Conservation (phyloP, 2,888 invertebrate species). For the Doris montereyensis region DNA sequence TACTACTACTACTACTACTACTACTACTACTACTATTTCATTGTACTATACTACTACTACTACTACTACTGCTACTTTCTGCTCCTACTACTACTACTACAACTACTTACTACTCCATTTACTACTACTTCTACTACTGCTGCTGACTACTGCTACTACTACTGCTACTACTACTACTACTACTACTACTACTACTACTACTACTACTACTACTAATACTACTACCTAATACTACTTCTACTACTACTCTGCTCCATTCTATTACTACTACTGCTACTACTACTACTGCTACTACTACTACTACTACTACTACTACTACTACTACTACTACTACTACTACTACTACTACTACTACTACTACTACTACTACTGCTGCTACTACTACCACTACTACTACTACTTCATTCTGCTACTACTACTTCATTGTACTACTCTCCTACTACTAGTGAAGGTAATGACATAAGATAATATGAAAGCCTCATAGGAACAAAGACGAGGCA, state of each 20-base stretch:
- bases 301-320: slow-evolving; percentile 1
- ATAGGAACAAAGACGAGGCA: no score
- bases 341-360: slow-evolving; percentile 11
- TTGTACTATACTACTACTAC: neutral
- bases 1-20: neutral
- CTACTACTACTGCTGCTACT: neutral
- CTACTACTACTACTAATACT: no score
- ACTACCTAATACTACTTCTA: no score
- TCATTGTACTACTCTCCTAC: neutral
- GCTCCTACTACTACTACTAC: slow-evolving; percentile 16
- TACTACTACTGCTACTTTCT: neutral
- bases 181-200: slow-evolving; percentile 12
- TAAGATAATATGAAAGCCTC: no score
- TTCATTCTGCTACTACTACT: slow-evolving; percentile 4
- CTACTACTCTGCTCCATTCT: no score
- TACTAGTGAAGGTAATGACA: neutral
- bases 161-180: neutral
- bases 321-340: neutral
- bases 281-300: slow-evolving; percentile 13
- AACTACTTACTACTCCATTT: neutral
- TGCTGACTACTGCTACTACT: neutral
- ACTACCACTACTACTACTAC: slow-evolving; percentile 16
- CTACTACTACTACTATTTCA: neutral
- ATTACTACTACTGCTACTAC: slow-evolving; percentile 6
- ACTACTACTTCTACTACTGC: slow-evolving; percentile 18